Conservation (phyloP, 2,888 invertebrate species). For the Chaetoderma sp. region DNA sequence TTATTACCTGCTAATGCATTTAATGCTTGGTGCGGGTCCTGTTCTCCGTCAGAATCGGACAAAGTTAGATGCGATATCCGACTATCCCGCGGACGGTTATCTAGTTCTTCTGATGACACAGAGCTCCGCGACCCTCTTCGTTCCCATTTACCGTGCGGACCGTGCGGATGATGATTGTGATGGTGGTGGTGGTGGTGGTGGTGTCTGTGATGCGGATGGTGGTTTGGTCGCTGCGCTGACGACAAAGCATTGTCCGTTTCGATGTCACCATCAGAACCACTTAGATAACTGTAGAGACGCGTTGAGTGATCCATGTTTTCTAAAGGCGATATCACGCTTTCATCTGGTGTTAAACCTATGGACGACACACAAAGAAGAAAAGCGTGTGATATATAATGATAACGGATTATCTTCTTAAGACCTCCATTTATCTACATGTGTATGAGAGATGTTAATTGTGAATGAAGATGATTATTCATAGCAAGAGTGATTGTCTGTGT, state of each 20-base stretch:
- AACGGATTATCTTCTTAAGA: not conserved
- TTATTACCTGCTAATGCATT: too few relatives aligned
- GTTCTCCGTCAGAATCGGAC: conserved; percentile 24
- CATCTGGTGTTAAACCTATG: conserved; percentile 47
- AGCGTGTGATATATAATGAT: not conserved
- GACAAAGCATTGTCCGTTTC: conserved; percentile 43
- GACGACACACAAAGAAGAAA: conserved; percentile 9
- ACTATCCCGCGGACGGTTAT: conserved; percentile 19
- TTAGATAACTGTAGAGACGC: conserved; percentile 51
- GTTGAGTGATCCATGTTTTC: conserved; percentile 24
- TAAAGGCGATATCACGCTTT: conserved; percentile 44
- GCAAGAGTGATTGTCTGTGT: too few relatives aligned
- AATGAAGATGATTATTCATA: too few relatives aligned
- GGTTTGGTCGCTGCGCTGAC: conserved; percentile 37
- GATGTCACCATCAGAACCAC: conserved; percentile 62
- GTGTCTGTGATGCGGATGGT: conserved; percentile 12
- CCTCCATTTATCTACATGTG: too few relatives aligned
- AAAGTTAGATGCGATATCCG: conserved; percentile 37
- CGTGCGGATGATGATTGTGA: not conserved
- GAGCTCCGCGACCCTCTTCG: conserved; percentile 44
- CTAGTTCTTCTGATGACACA: conserved; percentile 47
- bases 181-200: not conserved
- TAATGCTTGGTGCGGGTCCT: not conserved
- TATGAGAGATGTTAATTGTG: too few relatives aligned
- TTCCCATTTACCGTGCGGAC: conserved; percentile 37